phyloP scores from a whole-genome alignment of 2,113 vertebrate species.

The Pan troglodytes region NHGRI_mPanTro3-v2.1_pri NC_072401.2:167017001-167017500 shows the following conservation, averaged over 20 bases:
- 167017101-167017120: neutral
- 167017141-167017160: neutral
- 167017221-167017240: neutral
- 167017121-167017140: neutral
- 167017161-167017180: too few species aligned
- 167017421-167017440: neutral
- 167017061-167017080: neutral
- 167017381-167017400: neutral
- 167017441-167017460: neutral
- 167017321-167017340: neutral
- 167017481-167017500: neutral
- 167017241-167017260: neutral
- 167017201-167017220: rapidly evolving
- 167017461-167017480: neutral
- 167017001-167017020: too few species aligned
- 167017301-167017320: neutral
- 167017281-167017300: neutral
- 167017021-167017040: neutral
- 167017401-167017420: neutral
- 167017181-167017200: neutral
- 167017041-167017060: neutral
- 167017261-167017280: neutral
- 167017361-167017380: neutral
- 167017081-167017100: neutral
- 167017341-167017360: neutral